These are phyloP conservation scores for Oreochromis tanganicae DNA, from an alignment of 2,113 vertebrate species.

Conservation along the genomic window DNA sequence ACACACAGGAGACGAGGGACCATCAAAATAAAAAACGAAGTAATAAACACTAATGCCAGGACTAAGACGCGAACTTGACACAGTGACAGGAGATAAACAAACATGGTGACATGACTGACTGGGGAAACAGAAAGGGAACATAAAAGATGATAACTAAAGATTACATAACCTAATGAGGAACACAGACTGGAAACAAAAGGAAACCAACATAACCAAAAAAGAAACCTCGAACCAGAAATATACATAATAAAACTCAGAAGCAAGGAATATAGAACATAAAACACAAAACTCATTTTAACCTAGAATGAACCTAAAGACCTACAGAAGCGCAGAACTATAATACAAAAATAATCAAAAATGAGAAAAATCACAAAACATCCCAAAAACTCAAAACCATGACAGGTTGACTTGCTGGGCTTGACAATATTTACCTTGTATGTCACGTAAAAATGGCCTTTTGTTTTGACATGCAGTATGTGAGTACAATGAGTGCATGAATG, in stretches of 20 bases:
- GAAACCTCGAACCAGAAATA: background rate
- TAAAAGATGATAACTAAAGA: background rate
- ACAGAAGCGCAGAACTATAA: rapidly evolving
- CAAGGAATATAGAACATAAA: background rate
- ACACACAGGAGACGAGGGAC: background rate
- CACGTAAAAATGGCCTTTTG: background rate
- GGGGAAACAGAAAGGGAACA: background rate
- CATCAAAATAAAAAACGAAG: background rate
- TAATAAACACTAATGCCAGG: background rate
- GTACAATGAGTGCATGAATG: background rate
- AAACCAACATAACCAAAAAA: background rate
- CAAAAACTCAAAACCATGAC: background rate
- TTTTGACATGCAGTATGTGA: background rate
- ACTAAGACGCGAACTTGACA: background rate
- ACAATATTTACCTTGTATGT: background rate
- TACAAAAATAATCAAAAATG: background rate
- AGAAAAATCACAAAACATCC: background rate
- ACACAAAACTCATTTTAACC: background rate
- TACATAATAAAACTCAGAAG: background rate
- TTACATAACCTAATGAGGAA: background rate
- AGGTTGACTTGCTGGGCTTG: background rate
- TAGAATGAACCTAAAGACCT: background rate
- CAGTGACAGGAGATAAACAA: background rate
- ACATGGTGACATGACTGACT: background rate
- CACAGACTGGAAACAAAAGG: background rate